Evolutionary conservation across 1,140 invertebrate species (phyloP).

Genomic region (Drosophila miranda): DNA sequence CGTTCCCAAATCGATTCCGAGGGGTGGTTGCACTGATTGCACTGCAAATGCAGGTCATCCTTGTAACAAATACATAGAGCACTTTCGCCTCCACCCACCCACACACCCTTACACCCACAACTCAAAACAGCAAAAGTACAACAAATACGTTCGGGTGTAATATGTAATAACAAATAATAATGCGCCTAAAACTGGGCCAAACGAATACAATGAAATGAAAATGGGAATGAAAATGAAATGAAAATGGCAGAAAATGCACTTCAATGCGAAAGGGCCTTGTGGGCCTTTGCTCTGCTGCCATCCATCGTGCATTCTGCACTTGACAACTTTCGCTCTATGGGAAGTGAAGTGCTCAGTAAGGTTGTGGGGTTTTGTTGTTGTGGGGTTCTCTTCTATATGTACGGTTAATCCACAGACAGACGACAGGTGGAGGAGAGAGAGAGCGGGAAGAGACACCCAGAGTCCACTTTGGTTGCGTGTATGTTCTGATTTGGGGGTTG

Average conservation of each 20-base stretch:
- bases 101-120: background rate
- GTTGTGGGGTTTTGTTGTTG: background rate
- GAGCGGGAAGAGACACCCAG: background rate
- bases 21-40: constrained; percentile 19
- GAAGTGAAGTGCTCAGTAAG: constrained; percentile 6
- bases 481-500: constrained; percentile 67
- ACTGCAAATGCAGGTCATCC: constrained; percentile 48
- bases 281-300: background rate
- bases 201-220: constrained; percentile 13
- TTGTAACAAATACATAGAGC: constrained; percentile 38
- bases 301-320: constrained; percentile 6
- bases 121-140: constrained; percentile 15
- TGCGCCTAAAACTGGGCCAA: constrained; percentile 58
- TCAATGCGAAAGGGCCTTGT: constrained; percentile 29
- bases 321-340: constrained; percentile 21
- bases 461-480: constrained; percentile 41
- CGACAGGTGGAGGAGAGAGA: constrained; percentile 17
- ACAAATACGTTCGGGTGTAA: too few relatives aligned
- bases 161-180: constrained; percentile 67
- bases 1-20: constrained; percentile 29
- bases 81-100: background rate
- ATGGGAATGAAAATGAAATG: constrained; percentile 46
- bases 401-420: constrained; percentile 58
- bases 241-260: constrained; percentile 21
- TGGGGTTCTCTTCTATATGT: too few relatives aligned